Evolutionary conservation across 2,888 invertebrate species (phyloP), one percentile per base, ranked within the genome.

Genomic region (Caenorhabditis japonica): DNA sequence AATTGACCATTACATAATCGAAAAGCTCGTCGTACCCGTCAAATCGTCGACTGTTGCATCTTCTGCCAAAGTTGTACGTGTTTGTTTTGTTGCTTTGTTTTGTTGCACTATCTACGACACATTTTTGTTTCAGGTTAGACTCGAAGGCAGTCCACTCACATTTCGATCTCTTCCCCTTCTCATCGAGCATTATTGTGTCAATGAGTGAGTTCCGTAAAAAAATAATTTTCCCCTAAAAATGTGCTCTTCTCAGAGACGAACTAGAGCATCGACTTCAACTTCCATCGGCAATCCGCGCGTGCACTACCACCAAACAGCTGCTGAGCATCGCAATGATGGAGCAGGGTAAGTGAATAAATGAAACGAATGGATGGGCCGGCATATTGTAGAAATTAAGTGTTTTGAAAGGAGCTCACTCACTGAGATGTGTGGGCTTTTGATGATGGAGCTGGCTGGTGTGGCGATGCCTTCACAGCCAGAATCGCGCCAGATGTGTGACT

Each of bases 1-100:
- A 89, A 94, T 95, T 87, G 95, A 97, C 88, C 96, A 97, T 89
- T 97, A 96, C 90, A 91, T 97, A 85, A 94, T 97, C 82, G 95
- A 95, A 89, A 93, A 94, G 47, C 47, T 69, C 13, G 15, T 46
- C 8, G 34, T 60, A 15, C 60, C 69, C 15, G 21, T 60, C 34
- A 51, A 47, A 33, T 17, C 62, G 21, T 7, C n/a, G 1, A 38
- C 58, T 4, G 5, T 17, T 17, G 4, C 39, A 3, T n/a, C 39
- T 10, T 21, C 43, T 4, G 3, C 43, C 19, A 4, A 21, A 13
- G 23, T 23, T 3, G 13, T 10, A 39, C 10, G n/a, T 33, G 30
- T 17, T 51, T 13, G 17, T 51, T 17, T 51, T 12, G 7, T 13
- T 12, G 3, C 19, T 2, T 39, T 15, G 43, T 17, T 43, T 43